These are phyloP conservation scores for Lineus longissimus DNA, from an alignment of 1,140 invertebrate species.

Conservation along the genomic window DNA sequence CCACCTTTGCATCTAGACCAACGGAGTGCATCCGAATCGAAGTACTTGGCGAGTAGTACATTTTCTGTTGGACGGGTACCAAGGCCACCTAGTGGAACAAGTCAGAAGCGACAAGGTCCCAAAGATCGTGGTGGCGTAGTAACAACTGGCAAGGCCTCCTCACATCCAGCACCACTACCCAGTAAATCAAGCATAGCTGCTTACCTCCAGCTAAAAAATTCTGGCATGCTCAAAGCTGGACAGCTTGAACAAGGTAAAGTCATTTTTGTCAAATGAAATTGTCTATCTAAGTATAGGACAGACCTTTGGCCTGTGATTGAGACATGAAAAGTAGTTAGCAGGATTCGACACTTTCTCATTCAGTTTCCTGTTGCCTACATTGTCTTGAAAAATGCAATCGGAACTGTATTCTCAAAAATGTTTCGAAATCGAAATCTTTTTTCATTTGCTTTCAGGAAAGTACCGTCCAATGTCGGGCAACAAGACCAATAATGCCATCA, in stretches of 20 bases:
- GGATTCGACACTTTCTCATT: too few relatives aligned
- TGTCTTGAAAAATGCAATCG: too few relatives aligned
- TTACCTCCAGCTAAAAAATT: conserved; percentile 11
- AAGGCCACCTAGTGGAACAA: not conserved
- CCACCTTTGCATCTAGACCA: not conserved
- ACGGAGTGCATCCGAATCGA: not conserved
- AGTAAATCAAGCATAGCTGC: conserved; percentile 10
- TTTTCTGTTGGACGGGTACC: not conserved
- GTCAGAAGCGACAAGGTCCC: not conserved
- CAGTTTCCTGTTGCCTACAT: too few relatives aligned
- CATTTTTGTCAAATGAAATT: too few relatives aligned
- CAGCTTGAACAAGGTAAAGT: not conserved
- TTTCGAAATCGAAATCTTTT: too few relatives aligned
- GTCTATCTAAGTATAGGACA: too few relatives aligned
- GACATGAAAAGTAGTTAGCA: too few relatives aligned
- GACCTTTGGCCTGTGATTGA: too few relatives aligned
- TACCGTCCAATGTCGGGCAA: not conserved
- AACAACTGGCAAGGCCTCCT: too few relatives aligned
- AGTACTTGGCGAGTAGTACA: not conserved
- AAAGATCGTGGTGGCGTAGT: not conserved
- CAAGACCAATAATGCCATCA: too few relatives aligned
- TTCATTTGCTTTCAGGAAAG: not conserved
- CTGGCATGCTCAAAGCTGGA: conserved; percentile 9
- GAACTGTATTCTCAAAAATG: not conserved
- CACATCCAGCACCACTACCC: not conserved